phyloP scores from a whole-genome alignment of 2,797 vertebrate species.

The Sebastes kiyomatsui region DNA sequence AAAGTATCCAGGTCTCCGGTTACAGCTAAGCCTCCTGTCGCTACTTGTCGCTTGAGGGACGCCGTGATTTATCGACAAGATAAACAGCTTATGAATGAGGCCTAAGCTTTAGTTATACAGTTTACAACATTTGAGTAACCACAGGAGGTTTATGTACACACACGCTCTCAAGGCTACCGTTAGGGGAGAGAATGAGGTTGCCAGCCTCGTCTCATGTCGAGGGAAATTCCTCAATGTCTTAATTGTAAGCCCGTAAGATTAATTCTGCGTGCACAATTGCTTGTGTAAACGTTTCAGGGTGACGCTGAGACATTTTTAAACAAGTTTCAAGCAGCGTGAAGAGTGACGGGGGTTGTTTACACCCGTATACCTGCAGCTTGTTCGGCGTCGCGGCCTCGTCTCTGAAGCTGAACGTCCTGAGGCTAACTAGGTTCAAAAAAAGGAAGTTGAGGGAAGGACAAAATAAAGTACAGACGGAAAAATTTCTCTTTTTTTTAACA shows the following conservation, averaged over 20 bases:
- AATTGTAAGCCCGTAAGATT: constrained; percentile 73
- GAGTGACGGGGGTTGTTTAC: constrained; percentile 71
- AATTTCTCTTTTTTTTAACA: constrained; percentile 4
- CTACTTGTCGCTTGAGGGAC: constrained; percentile 72
- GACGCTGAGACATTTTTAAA: constrained; percentile 73
- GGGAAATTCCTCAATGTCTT: constrained; percentile 77
- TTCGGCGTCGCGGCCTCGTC: background rate
- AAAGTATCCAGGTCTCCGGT: constrained; percentile 51
- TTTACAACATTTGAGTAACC: constrained; percentile 85
- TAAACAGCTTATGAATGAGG: constrained; percentile 86
- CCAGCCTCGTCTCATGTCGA: constrained; percentile 65
- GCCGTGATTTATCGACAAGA: constrained; percentile 83
- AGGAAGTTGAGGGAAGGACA: background rate
- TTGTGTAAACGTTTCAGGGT: constrained; percentile 70
- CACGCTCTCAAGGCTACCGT: constrained; percentile 76
- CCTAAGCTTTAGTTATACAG: constrained; percentile 86
- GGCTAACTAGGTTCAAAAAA: background rate
- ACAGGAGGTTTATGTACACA: constrained; percentile 79
- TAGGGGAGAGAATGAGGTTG: constrained; percentile 66
- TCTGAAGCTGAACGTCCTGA: constrained; percentile 25
- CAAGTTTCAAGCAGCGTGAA: constrained; percentile 65
- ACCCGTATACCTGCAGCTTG: constrained; percentile 48
- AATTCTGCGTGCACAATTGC: constrained; percentile 68
- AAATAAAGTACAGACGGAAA: constrained; percentile 10
- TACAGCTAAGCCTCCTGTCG: constrained; percentile 67